Percentiles rank a stretch among this genome's conserved stretches.
Evolutionary conservation across 2,888 invertebrate genomes (phyloP).

Genomic region (Nomada lathburiana): DNA sequence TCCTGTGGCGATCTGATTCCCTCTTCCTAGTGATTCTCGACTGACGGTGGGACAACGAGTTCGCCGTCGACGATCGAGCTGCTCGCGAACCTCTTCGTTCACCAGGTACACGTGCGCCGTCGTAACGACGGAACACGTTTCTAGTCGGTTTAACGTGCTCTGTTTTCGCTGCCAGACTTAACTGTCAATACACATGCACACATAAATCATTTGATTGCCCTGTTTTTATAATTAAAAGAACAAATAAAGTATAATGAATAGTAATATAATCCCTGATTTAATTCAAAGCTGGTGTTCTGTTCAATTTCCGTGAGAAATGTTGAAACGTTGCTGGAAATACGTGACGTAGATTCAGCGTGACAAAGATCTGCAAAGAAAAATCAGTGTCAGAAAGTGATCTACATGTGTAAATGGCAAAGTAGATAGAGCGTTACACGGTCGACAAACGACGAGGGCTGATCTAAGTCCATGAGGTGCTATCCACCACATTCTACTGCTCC

Average conservation of each 20-base stretch:
- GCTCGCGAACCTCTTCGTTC: slow-evolving; percentile 1
- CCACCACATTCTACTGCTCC: slow-evolving; percentile 24
- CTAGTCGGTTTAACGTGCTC: slow-evolving; percentile 25
- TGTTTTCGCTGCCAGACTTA: slow-evolving; percentile 35
- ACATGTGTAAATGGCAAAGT: background rate
- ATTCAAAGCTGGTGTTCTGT: too few relatives aligned
- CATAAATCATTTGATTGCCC: background rate
- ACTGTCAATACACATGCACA: slow-evolving; percentile 54
- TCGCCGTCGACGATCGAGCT: slow-evolving; percentile 23
- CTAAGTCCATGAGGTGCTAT: slow-evolving; percentile 42
- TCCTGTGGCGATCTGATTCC: slow-evolving; percentile 7
- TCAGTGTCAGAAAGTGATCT: background rate
- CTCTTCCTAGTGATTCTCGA: slow-evolving; percentile 12
- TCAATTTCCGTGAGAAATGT: too few relatives aligned
- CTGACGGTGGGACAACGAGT: background rate
- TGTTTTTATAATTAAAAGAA: too few relatives aligned
- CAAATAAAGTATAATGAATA: too few relatives aligned
- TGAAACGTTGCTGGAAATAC: too few relatives aligned
- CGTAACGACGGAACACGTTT: slow-evolving; percentile 31
- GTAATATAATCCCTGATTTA: too few relatives aligned
- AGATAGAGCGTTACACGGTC: background rate
- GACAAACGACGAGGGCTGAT: slow-evolving; percentile 32
- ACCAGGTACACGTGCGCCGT: slow-evolving; percentile 32
- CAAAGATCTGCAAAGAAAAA: background rate
- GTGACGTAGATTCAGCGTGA: too few relatives aligned